Base-by-base conservation (phyloP, 2,797 vertebrate species). In the Spea hammondii region DNA sequence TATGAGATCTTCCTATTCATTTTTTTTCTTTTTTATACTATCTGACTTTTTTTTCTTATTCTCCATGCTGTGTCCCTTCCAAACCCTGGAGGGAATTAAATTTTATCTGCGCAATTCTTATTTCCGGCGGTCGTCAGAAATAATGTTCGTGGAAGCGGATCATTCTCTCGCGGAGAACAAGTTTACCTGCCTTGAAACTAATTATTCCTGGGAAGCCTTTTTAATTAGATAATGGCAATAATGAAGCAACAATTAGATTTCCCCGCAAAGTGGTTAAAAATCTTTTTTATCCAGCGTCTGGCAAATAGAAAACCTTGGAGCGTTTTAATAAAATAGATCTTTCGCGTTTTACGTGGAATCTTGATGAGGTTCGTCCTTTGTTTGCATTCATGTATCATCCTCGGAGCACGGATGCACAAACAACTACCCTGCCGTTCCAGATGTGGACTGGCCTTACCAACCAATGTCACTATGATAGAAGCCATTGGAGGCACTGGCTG, bases 171-270 rank as follows among this genome's bases (percentile, higher is more conserved):
- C n/a, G 50, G 74, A 73, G 67, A 77, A 73, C 70, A 49, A 72
- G 75, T 70, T 73, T 82, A 82, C 79, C 79, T 82, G 79, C 79
- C 75, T 82, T 69, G 75, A 82, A 82, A 82, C 75, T 77, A 82
- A 82, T 82, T 82, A 77, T 82, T 55, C 79, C 74, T 53, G 57
- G 70, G 79, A 77, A 82, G 74, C 79, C 74, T 77, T 82, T 82
- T 82, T 77, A 82, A 82, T 82, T 73, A 82, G 79, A 82, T 77
- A 82, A 82, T 82, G 70, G 73, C 70, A 82, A 77, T 82, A 77
- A 82, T 77, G 79, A 82, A 82, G 67, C 67, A 11, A 65, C 65
- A 65, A 82, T 82, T 82, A 82, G 70, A 77, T 77, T 82, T 77
- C 70, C 64, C 64, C 66, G 51, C n/a, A 68, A 72, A 72, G 74